phyloP scores from a whole-genome alignment of 2,797 vertebrate genomes.

The Xiphorhynchus erythropygius region DNA sequence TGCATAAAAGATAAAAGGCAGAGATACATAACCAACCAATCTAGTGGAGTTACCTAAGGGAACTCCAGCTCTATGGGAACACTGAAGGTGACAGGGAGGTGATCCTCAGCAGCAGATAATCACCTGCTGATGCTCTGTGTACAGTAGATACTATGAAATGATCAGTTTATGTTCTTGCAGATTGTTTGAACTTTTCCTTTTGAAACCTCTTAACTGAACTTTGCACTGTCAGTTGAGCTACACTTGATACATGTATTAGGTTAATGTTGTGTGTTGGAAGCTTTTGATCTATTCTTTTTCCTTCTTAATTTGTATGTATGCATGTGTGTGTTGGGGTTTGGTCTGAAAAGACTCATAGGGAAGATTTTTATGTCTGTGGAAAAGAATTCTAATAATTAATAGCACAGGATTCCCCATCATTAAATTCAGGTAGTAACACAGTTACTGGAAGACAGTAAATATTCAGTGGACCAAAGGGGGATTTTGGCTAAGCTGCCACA shows the following conservation, averaged over 20 bases:
- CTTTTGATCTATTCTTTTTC: slow-evolving; percentile 56
- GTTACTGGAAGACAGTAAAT: background rate
- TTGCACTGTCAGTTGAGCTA: slow-evolving; percentile 59
- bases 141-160: slow-evolving; percentile 39
- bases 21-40: background rate
- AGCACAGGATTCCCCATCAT: background rate
- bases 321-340: slow-evolving; percentile 10
- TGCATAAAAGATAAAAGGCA: slow-evolving; percentile 15
- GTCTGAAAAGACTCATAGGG: slow-evolving; percentile 23
- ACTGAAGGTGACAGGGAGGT: background rate
- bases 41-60: background rate
- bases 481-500: slow-evolving; percentile 5
- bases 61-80: background rate
- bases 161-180: slow-evolving; percentile 51
- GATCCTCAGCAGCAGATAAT: slow-evolving; percentile 6
- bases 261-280: slow-evolving; percentile 42
- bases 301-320: slow-evolving; percentile 32
- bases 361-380: slow-evolving; percentile 26
- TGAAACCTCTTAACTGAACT: slow-evolving; percentile 43
- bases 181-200: slow-evolving; percentile 59
- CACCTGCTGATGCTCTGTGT: slow-evolving; percentile 8
- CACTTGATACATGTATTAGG: slow-evolving; percentile 38
- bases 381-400: background rate
- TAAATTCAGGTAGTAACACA: background rate
- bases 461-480: background rate